These are phyloP conservation scores for Ceratotherium simum DNA, from an alignment of 2,113 vertebrate species.

Conservation along the genomic window DNA sequence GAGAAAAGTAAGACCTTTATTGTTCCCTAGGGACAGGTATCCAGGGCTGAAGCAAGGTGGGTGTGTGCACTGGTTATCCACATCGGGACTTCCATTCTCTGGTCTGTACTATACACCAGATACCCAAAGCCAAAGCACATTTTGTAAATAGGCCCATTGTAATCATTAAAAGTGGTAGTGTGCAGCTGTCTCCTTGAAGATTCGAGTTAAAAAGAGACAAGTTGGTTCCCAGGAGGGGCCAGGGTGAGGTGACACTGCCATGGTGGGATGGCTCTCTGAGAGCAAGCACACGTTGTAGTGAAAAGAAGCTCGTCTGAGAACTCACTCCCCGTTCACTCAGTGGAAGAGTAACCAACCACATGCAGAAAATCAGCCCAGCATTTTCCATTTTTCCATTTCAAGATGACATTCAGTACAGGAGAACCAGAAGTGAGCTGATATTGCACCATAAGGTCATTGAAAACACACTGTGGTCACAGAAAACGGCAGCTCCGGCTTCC, in stretches of 20 bases:
- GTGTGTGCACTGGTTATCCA: neutral
- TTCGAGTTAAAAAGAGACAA: neutral
- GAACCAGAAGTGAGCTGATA: neutral
- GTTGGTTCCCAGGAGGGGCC: neutral
- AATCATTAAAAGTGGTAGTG: neutral
- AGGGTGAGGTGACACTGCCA: neutral
- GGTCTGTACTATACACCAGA: neutral
- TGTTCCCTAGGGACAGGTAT: neutral
- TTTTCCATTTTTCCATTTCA: conserved; percentile 32
- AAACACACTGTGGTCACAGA: neutral
- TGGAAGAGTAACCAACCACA: neutral
- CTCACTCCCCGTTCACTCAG: neutral
- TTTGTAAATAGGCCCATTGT: neutral
- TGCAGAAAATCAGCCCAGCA: neutral
- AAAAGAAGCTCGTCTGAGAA: neutral
- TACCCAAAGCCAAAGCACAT: neutral
- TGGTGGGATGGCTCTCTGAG: neutral
- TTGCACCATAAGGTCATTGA: neutral
- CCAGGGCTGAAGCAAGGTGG: neutral
- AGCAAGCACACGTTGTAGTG: neutral
- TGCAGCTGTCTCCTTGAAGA: neutral
- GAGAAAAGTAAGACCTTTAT: neutral
- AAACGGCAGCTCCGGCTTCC: neutral
- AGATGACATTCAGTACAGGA: neutral
- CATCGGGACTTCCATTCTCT: neutral